A percentile compares a stretch with the other conserved stretches of the same genome.
Conservation (phyloP, 2,797 vertebrate species). For the Tokudaia tokunoshimensis region DNA sequence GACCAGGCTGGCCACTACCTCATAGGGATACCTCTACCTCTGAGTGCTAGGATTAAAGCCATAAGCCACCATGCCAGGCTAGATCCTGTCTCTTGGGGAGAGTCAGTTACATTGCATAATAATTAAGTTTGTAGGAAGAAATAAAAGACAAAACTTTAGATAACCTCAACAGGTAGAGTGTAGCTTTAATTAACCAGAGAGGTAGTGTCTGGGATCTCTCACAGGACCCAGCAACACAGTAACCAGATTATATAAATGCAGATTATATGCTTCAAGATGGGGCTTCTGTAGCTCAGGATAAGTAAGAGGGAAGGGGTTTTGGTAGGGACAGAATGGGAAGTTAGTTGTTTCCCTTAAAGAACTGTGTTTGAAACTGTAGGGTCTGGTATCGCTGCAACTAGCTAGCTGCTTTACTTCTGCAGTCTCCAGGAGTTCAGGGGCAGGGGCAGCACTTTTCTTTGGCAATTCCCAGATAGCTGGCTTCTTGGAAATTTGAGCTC, state of each 20-base stretch:
- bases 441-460: background rate
- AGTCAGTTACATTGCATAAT: background rate
- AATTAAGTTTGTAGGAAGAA: background rate
- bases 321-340: background rate
- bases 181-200: background rate
- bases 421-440: background rate
- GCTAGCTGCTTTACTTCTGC: background rate
- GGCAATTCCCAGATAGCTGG: background rate
- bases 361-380: background rate
- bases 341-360: background rate
- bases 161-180: background rate
- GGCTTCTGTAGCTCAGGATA: background rate
- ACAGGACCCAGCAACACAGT: background rate
- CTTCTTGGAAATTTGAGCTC: background rate
- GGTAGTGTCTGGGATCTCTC: background rate
- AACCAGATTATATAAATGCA: no score
- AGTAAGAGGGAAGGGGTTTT: background rate
- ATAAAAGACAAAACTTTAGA: background rate
- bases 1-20: background rate
- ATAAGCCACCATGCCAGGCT: background rate
- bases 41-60: background rate
- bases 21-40: background rate
- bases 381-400: background rate
- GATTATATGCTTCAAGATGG: background rate
- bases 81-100: background rate